A percentile compares a stretch with the other conserved stretches of the same genome.
phyloP scores from a whole-genome alignment of 2,797 vertebrate genomes.

The Vireo griseus region DNA sequence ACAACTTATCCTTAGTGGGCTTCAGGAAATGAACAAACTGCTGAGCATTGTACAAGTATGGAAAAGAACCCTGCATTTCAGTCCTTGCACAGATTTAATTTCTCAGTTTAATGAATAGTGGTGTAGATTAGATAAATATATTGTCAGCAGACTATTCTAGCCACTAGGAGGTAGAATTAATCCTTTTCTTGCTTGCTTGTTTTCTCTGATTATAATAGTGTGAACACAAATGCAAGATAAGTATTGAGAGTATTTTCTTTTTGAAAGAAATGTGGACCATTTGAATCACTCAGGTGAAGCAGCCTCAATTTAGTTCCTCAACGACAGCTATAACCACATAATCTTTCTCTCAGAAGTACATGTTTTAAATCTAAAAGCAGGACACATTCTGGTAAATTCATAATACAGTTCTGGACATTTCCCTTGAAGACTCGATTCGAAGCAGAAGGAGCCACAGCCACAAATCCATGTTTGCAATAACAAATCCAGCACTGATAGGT shows the following conservation, averaged over 20 bases:
- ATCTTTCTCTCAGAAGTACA: neutral
- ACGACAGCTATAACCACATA: neutral
- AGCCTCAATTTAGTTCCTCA: neutral
- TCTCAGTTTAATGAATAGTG: neutral
- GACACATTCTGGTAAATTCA: neutral
- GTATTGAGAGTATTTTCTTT: neutral
- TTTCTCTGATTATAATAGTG: neutral
- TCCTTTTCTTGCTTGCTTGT: neutral
- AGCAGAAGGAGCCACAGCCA: neutral
- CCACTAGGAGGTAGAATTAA: neutral
- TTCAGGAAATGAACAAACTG: neutral
- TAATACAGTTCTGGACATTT: neutral
- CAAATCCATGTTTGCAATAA: neutral
- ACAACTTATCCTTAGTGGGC: neutral
- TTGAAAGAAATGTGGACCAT: neutral
- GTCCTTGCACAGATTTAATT: neutral
- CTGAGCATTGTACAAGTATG: neutral
- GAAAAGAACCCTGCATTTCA: neutral
- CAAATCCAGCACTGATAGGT: neutral
- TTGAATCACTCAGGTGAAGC: neutral
- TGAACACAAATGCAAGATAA: neutral
- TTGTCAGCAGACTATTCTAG: neutral
- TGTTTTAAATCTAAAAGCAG: neutral
- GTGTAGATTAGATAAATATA: neutral
- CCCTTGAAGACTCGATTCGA: neutral